These are phyloP conservation scores for Monoplex corrugatus DNA, from an alignment of 2,888 invertebrate genomes.

Conservation along the genomic window DNA sequence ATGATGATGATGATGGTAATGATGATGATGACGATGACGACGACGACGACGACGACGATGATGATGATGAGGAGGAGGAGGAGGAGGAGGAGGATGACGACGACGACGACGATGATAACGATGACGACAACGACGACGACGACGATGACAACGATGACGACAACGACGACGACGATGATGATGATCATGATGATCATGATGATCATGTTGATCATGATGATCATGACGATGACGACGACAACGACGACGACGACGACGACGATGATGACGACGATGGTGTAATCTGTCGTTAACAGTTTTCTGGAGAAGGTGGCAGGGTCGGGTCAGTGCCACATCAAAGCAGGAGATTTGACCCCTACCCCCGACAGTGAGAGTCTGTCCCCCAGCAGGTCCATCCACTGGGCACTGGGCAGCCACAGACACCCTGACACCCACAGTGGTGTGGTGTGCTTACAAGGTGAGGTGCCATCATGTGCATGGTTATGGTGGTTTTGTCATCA, in stretches of 20 bases:
- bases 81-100: background rate
- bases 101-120: background rate
- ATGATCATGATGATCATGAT: constrained; percentile 58
- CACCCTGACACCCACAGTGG: too few species aligned
- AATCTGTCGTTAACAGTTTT: constrained; percentile 52
- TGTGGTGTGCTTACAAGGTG: constrained; percentile 71
- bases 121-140: background rate
- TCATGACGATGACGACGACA: background rate
- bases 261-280: background rate
- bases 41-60: constrained; percentile 17
- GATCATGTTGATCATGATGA: background rate
- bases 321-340: background rate
- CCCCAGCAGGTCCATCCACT: constrained; percentile 74
- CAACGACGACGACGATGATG: constrained; percentile 62
- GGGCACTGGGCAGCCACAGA: constrained; percentile 70
- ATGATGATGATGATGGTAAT: constrained; percentile 57
- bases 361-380: constrained; percentile 69
- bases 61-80: constrained; percentile 7
- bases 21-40: constrained; percentile 7
- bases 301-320: constrained; percentile 25
- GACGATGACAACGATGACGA: constrained; percentile 58
- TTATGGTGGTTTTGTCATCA: too few species aligned
- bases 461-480: background rate
- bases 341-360: constrained; percentile 59
- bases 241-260: background rate